phyloP scores from a whole-genome alignment of 2,113 vertebrate genomes.

The Echinops telfairi region DNA sequence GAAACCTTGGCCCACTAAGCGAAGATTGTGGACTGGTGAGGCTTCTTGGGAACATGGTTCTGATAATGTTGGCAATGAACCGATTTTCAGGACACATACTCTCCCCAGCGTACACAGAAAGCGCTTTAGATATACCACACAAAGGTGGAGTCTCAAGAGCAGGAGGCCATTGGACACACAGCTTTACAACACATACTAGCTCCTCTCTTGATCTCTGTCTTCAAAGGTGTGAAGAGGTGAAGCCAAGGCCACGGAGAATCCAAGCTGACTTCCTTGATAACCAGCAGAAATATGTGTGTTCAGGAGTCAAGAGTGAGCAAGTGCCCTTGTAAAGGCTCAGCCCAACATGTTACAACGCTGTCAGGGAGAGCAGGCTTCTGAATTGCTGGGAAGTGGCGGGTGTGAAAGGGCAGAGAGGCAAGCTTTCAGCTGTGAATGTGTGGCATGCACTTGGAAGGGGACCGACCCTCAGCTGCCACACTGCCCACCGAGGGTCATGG shows the following conservation, averaged over 20 bases:
- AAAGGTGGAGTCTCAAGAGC: neutral
- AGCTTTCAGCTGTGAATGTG: constrained; percentile 40
- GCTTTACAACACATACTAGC: neutral
- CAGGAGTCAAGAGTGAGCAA: neutral
- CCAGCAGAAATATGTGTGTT: neutral
- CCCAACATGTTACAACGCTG: neutral
- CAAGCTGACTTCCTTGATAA: neutral
- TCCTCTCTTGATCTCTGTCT: neutral
- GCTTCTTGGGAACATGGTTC: neutral
- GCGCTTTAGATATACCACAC: neutral
- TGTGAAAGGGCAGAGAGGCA: neutral
- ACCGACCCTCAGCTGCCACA: fast-evolving
- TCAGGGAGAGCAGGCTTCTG: neutral
- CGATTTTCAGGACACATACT: neutral
- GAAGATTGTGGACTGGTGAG: neutral
- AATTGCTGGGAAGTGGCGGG: neutral
- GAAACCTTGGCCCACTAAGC: neutral
- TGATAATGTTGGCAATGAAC: neutral
- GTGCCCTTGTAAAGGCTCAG: neutral
- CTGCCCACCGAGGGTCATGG: constrained; percentile 53
- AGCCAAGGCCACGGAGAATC: neutral
- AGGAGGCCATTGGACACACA: neutral
- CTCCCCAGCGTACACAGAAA: neutral
- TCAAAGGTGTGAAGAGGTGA: neutral
- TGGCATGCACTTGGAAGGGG: neutral